Conservation (phyloP, 2,113 vertebrate genomes). For the Oncorhynchus mykiss region DNA sequence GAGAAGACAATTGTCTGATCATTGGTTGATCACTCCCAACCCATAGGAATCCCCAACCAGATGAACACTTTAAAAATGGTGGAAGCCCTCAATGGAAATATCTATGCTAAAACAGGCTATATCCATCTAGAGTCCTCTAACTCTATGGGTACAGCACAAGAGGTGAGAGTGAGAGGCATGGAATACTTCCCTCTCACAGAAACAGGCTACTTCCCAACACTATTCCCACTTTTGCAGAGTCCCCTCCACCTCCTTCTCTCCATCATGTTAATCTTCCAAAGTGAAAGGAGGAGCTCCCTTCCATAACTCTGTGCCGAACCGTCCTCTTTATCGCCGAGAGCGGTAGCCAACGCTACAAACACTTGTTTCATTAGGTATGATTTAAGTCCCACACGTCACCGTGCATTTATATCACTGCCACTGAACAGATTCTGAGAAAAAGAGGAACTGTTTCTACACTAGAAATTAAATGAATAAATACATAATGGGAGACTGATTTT, state of each 20-base stretch:
- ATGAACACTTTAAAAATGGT: too few species aligned
- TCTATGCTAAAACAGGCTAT: too few species aligned
- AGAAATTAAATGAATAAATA: not conserved
- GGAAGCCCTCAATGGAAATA: too few species aligned
- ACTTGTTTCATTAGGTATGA: constrained; percentile 14
- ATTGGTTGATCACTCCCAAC: too few species aligned
- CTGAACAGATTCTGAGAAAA: not conserved
- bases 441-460: not conserved
- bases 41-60: too few species aligned
- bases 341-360: not conserved
- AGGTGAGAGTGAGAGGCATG: not conserved
- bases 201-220: not conserved
- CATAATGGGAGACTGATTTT: too few species aligned
- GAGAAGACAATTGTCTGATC: too few species aligned
- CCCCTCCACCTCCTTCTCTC: not conserved
- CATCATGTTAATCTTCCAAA: not conserved
- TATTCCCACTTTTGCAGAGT: not conserved
- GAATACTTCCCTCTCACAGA: not conserved
- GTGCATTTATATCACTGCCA: not conserved
- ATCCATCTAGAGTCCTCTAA: too few species aligned
- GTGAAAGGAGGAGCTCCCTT: not conserved
- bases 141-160: not conserved
- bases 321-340: not conserved
- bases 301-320: not conserved
- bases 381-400: constrained; percentile 1